Evolutionary conservation across 2,797 vertebrate species (phyloP), one percentile per base, ranked within the genome.

Genomic region (Dermochelys coriacea): DNA sequence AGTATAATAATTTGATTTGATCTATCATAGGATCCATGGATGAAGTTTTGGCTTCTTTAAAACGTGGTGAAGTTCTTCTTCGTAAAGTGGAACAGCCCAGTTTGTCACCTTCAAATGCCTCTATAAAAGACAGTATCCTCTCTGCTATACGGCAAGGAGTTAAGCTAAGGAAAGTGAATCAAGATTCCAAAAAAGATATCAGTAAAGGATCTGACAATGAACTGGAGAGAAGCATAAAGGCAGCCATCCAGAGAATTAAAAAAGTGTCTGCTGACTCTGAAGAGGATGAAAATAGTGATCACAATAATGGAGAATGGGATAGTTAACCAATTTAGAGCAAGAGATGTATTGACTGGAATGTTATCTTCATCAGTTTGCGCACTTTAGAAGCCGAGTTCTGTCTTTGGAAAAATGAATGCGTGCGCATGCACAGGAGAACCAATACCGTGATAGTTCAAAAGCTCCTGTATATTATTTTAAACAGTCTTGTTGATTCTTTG

Each of bases 161-260:
- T 90, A 98, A 97, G 21, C 98, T 99, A 41, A 99, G 98, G 97
- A 99, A 99, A 97, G 99, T 98, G 18, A 96, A 91, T 18, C 94
- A 81, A 3, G 93, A 92, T 86, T 5, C 25, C 29, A 90, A 94
- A n/a, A 88, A 45, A 7, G 88, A 88, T 25, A 52, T 16, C 71
- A 61, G 87, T 84, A 97, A 77, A 21, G 94, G 93, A n/a, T 83
- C 91, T 0, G 83, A 98, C 95, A 98, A 96, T 0, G 99, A 99
- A 85, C 98, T 99, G n/a, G 99, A 99, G 98, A 98, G 96, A 37
- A 99, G 99, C 98, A 99, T 99, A 97, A 99, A 98, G 97, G 99
- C 99, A 0, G 99, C 98, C 86, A 99, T 99, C 97, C 98, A 99
- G 98, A 99, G 99, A 97, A 99, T 99, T 98, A 99, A 99, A 98